Percentiles rank a stretch among this genome's conserved stretches.
phyloP scores from a whole-genome alignment of 2,797 vertebrate species.

The Enoplosus armatus region DNA sequence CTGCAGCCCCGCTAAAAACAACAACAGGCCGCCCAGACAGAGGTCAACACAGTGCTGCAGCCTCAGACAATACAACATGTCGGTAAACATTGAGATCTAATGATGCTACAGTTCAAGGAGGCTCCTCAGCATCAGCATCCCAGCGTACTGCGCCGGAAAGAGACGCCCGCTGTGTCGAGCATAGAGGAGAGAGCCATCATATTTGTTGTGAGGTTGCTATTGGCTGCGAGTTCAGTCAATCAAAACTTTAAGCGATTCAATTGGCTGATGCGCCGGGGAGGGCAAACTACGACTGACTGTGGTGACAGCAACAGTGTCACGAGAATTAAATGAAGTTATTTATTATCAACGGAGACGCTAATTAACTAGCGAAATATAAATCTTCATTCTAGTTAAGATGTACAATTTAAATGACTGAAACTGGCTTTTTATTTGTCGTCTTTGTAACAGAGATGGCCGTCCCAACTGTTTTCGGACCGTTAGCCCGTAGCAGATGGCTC shows the following conservation, averaged over 20 bases:
- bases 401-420: not conserved
- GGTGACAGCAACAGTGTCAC: slow-evolving; percentile 51
- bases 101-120: slow-evolving; percentile 53
- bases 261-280: slow-evolving; percentile 55
- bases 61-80: slow-evolving; percentile 78
- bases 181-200: slow-evolving; percentile 39
- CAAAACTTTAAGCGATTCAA: slow-evolving; percentile 20
- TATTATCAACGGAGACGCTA: not conserved
- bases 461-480: slow-evolving; percentile 6
- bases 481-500: slow-evolving; percentile 17
- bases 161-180: slow-evolving; percentile 61
- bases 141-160: slow-evolving; percentile 82
- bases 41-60: slow-evolving; percentile 81
- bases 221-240: slow-evolving; percentile 71
- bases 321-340: slow-evolving; percentile 32
- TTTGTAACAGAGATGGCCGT: not conserved
- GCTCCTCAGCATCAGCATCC: slow-evolving; percentile 80
- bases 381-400: rapidly evolving
- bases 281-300: slow-evolving; percentile 20
- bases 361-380: no score
- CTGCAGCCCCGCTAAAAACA: slow-evolving; percentile 86
- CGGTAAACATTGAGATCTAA: slow-evolving; percentile 58
- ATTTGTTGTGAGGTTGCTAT: slow-evolving; percentile 48
- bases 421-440: rapidly evolving
- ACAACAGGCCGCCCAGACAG: slow-evolving; percentile 74